Base-by-base conservation (phyloP, 2,888 invertebrate species). In the Drosophila robusta region DNA sequence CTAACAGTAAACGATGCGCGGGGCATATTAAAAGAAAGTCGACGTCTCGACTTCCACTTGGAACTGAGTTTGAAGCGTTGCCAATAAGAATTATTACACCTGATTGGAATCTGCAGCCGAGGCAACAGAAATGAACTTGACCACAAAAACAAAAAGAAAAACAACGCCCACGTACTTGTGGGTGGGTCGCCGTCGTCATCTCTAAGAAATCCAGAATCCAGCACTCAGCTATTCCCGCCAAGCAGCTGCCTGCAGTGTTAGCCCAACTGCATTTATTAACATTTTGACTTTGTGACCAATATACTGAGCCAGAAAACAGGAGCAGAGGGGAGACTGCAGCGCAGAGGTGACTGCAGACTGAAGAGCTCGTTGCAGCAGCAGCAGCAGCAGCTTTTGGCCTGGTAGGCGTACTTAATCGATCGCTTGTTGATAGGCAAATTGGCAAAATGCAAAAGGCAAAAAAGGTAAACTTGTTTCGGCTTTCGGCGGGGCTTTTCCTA, bases 21-120 rank as follows among this genome's bases (percentile, higher is more conserved):
- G 77, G 69, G 68, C 73, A 80, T 75, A 83, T 83, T 83, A 79
- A 81, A 81, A 81, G 81, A 81, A 81, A 78, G 75, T 72, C 75
- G 65, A 67, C 61, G 54, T 63, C 58, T 61, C 36, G 66, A 62
- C 74, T 64, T 52, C 63, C 68, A 74, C 47, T 70, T 57, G 42
- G 46, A 70, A 36, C 44, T 65, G 45, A 75, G 68, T 76, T 76
- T 78, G 84, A 86, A 90, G 79, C 89, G 90, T 89, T 89, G 89
- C 90, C 82, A 90, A 91, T 91, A 91, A 91, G 91, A 92, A 92
- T 91, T 92, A 92, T 92, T 92, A 91, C 92, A 92, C 91, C 92
- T 92, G 92, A 92, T 92, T 92, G 90, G 89, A 89, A 92, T 91
- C 91, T 89, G 90, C 86, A 89, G 90, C 75, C 69, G 70, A 65